phyloP scores from a whole-genome alignment of 53 echinoderm and acorn worm species.

The Patiria pectinifera region DNA sequence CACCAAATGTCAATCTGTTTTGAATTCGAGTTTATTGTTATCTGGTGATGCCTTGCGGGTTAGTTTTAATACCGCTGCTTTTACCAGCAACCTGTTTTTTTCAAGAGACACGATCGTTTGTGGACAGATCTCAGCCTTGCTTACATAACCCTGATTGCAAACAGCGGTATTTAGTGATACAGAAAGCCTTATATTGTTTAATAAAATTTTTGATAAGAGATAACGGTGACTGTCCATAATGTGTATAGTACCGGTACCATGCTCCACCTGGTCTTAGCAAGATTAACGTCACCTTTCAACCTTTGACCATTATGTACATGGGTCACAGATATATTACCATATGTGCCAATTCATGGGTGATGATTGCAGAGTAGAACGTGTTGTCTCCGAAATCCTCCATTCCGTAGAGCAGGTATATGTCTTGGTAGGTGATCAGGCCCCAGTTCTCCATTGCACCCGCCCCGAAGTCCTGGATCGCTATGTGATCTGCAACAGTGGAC shows the following conservation, averaged over 20 bases:
- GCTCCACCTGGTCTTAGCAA: background rate
- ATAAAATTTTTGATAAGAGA: too few species aligned
- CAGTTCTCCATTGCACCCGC: constrained; percentile 95
- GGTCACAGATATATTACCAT: constrained; percentile 8
- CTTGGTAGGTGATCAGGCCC: constrained; percentile 90
- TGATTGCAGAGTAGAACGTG: constrained; percentile 73
- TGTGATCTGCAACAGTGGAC: constrained; percentile 48
- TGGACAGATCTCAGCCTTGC: too few species aligned
- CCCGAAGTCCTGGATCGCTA: constrained; percentile 77
- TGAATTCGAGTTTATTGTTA: too few species aligned
- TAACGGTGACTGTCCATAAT: too few species aligned
- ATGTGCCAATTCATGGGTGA: constrained; percentile 46
- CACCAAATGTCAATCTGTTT: too few species aligned
- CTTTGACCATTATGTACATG: background rate
- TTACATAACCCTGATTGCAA: too few species aligned
- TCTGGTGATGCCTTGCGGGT: too few species aligned
- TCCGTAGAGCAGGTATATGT: constrained; percentile 75
- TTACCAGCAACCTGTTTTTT: too few species aligned
- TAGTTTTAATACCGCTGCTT: too few species aligned
- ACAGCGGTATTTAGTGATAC: too few species aligned
- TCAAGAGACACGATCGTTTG: too few species aligned
- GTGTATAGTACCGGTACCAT: background rate
- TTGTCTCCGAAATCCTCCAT: constrained; percentile 74
- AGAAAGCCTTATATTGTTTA: too few species aligned
- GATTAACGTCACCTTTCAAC: background rate